Percentiles rank a stretch among this genome's conserved stretches.
Evolutionary conservation across 2,888 invertebrate species (phyloP).

Genomic region (Spodoptera littoralis): DNA sequence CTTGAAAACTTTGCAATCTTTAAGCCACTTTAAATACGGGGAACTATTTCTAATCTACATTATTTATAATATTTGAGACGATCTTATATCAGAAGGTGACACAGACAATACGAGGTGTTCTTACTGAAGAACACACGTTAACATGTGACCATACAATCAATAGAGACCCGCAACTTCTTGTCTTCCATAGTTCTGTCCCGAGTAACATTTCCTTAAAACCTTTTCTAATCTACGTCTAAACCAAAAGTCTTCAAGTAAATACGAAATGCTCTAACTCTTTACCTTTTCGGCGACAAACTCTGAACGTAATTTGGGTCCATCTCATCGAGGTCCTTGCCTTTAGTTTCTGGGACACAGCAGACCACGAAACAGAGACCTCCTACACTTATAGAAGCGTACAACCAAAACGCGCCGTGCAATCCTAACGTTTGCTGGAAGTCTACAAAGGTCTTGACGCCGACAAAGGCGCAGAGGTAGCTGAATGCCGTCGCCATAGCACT

Average conservation of each 20-base stretch:
- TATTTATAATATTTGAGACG: conserved; percentile 1
- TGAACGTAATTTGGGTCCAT: conserved; percentile 92
- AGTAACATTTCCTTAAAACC: neutral
- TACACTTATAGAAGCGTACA: conserved; percentile 95
- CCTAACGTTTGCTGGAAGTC: conserved; percentile 94
- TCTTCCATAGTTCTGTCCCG: neutral
- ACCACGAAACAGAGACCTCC: conserved; percentile 95
- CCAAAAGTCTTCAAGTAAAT: conserved; percentile 53
- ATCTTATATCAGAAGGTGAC: conserved; percentile 15
- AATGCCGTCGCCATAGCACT: conserved; percentile 95
- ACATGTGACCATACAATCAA: too few relatives aligned
- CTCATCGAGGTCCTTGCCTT: conserved; percentile 96
- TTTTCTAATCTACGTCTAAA: conserved; percentile 43
- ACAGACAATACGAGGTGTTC: too few relatives aligned
- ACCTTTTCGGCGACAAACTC: conserved; percentile 83
- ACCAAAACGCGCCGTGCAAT: conserved; percentile 95
- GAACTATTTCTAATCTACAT: conserved; percentile 43
- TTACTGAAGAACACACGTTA: too few relatives aligned
- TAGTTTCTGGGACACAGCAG: conserved; percentile 96
- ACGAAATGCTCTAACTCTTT: conserved; percentile 56
- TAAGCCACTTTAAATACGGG: conserved; percentile 50
- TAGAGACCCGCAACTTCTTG: too few relatives aligned
- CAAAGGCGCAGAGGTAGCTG: conserved; percentile 95
- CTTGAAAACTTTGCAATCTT: conserved; percentile 51
- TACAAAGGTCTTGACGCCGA: conserved; percentile 95